Base-by-base conservation (phyloP, 1,140 invertebrate genomes). In the Brachionus plicatilis region DNA sequence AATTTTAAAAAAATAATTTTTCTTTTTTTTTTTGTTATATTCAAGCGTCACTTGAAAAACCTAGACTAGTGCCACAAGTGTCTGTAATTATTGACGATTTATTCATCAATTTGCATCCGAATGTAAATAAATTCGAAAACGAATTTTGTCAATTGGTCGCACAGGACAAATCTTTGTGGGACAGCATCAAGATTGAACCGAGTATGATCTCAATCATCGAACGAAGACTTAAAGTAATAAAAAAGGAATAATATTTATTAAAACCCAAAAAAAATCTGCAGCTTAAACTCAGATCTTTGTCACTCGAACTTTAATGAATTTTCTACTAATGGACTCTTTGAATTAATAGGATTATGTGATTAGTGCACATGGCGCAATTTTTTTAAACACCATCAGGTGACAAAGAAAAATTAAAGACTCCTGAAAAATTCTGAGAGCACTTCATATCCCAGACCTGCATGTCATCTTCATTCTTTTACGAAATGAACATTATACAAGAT, bases 41-140 rank as follows among this genome's bases (percentile, higher is more conserved):
- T 20, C 9, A n/a, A 29, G 88, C 88, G 83, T 84, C 85, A 20
- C 85, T 90, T 2, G 87, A 87, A 68, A 89, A 87, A 45, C 88
- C 89, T 3, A 86, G 87, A 78, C 29, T 87, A 9, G 65, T 86
- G 41, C 85, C 85, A 47, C 75, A 85, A 33, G 53, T 88, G 9
- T 84, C 87, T 5, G 86, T 86, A 72, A 86, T 85, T 2, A 85
- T 90, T 47, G 87, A 90, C 47, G 85, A 87, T n/a, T 50, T 89
- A 6, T 75, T 84, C 5, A 83, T 90, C n/a, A 86, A 86, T 14
- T 86, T 90, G 11, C 86, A 86, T 47, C 88, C 89, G 12, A 87
- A 86, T 14, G 84, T 89, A 3, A 88, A 89, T 50, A 87, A 87
- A 80, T 90, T 90, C 87, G 89, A 90, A 76, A 87, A 87, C 17